Evolutionary conservation across 2,797 vertebrate genomes (phyloP).

Genomic region (Oreortyx pictus): DNA sequence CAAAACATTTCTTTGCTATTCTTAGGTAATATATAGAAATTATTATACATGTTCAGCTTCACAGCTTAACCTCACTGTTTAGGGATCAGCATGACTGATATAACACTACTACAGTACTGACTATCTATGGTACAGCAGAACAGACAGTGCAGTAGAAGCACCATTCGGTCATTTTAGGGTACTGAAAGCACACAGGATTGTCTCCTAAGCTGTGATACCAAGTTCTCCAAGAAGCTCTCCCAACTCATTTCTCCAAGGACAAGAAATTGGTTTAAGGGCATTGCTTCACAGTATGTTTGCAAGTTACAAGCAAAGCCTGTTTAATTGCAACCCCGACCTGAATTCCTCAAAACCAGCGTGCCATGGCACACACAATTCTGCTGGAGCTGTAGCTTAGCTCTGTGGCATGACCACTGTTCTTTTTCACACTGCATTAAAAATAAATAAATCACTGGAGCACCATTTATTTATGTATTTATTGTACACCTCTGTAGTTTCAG

Average conservation of each 20-base stretch:
- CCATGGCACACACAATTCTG: neutral
- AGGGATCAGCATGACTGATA: neutral
- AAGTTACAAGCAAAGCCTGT: neutral
- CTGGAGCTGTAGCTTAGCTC: neutral
- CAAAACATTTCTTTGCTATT: neutral
- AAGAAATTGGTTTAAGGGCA: slow-evolving; percentile 1
- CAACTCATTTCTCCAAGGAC: neutral
- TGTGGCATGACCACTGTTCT: rapidly evolving
- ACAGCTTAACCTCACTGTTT: neutral
- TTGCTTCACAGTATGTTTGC: neutral
- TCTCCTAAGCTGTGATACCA: neutral
- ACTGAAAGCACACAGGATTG: neutral
- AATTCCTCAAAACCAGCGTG: neutral
- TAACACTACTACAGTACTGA: neutral
- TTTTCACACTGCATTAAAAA: rapidly evolving
- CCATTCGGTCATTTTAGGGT: neutral
- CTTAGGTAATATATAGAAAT: neutral
- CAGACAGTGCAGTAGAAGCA: neutral
- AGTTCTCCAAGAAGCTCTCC: neutral
- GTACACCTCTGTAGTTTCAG: neutral
- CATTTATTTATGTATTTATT: neutral
- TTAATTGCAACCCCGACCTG: slow-evolving; percentile 41
- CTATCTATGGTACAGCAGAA: neutral
- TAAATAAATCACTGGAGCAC: neutral
- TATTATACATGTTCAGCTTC: rapidly evolving